These are phyloP conservation scores for Pyrrhia umbra DNA, from an alignment of 2,888 invertebrate genomes.

Conservation along the genomic window DNA sequence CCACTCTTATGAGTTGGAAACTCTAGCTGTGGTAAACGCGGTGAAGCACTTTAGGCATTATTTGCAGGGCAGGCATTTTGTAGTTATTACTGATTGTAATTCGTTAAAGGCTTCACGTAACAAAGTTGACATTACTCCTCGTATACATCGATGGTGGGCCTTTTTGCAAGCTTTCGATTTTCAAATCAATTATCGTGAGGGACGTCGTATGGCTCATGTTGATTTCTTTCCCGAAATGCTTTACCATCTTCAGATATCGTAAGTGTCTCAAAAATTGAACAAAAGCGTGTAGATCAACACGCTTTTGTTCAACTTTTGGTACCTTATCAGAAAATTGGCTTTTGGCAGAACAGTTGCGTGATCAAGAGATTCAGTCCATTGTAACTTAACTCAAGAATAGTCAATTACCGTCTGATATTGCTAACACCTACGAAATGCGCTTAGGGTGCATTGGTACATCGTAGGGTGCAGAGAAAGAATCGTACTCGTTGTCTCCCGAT, in stretches of 20 bases:
- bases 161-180: conserved; percentile 13
- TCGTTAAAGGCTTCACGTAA: conserved; percentile 1
- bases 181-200: neutral
- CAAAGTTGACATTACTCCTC: conserved; percentile 3
- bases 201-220: neutral
- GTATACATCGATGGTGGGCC: no score
- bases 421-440: conserved; percentile 22
- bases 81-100: conserved; percentile 13
- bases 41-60: conserved; percentile 3
- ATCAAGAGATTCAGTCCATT: conserved; percentile 16
- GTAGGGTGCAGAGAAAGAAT: conserved; percentile 28
- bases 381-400: neutral
- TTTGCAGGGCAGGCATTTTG: neutral
- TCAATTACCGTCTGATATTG: conserved; percentile 1
- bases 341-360: conserved; percentile 35
- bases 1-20: conserved; percentile 25
- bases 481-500: conserved; percentile 51
- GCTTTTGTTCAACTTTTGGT: no score
- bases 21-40: neutral
- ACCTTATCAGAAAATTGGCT: conserved; percentile 26
- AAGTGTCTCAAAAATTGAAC: neutral
- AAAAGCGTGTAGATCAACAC: conserved; percentile 11
- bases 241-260: neutral
- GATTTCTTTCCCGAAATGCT: conserved; percentile 18
- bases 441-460: conserved; percentile 5